Percentiles rank a stretch among this genome's conserved stretches.
Conservation (phyloP, 2,113 vertebrate species). For the Rhinolophus sinicus region DNA sequence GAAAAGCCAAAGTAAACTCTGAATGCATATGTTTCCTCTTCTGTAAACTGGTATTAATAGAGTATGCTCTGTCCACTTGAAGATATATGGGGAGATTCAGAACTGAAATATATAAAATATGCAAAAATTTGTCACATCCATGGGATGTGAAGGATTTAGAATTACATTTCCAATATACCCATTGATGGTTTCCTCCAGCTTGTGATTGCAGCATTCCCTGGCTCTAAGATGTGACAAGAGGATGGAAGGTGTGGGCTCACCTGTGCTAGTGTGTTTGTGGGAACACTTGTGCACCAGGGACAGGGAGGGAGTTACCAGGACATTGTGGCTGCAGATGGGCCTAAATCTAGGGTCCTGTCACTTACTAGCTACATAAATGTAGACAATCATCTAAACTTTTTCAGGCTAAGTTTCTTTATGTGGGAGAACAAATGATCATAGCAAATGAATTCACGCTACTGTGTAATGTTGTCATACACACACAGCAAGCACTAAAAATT, state of each 20-base stretch:
- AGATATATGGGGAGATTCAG: not conserved
- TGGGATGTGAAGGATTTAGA: not conserved
- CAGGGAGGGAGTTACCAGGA: not conserved
- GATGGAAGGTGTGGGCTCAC: not conserved
- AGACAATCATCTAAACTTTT: not conserved
- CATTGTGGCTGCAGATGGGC: accelerated
- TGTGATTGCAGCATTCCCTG: not conserved
- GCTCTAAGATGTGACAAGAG: not conserved
- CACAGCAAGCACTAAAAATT: not conserved
- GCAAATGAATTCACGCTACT: not conserved
- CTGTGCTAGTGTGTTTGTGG: not conserved
- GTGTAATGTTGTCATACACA: not conserved
- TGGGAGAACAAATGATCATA: not conserved
- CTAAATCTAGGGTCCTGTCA: not conserved
- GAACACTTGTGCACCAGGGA: not conserved
- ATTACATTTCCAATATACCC: not conserved
- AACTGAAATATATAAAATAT: conserved; percentile 14
- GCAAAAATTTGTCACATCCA: not conserved
- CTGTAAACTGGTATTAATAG: not conserved
- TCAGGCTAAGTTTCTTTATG: not conserved
- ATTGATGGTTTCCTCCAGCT: not conserved
- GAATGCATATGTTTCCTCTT: not conserved
- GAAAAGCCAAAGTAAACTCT: not conserved
- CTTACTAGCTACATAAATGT: not conserved
- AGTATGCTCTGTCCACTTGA: not conserved